These are phyloP conservation scores for Numenius arquata DNA, from an alignment of 2,113 vertebrate species.

Conservation along the genomic window DNA sequence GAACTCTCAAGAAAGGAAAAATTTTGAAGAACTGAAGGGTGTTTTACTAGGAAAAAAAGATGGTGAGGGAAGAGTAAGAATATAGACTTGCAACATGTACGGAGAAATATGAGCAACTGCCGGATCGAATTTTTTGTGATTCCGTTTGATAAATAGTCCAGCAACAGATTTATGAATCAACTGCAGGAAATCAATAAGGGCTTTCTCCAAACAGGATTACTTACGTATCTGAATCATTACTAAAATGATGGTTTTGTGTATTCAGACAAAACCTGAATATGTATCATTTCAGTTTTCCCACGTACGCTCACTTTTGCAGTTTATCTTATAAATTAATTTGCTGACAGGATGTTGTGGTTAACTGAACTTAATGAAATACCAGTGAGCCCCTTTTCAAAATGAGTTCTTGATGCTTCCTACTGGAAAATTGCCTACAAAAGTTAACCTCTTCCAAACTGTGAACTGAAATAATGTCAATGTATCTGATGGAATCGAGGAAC, in stretches of 20 bases:
- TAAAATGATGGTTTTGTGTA: background rate
- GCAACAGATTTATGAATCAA: constrained; percentile 9
- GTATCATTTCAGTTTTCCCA: background rate
- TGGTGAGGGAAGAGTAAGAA: background rate
- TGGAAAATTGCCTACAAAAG: background rate
- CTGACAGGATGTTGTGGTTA: constrained; percentile 31
- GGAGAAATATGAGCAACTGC: background rate
- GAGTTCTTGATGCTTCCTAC: background rate
- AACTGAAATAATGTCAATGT: background rate
- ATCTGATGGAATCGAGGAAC: background rate
- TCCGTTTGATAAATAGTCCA: background rate
- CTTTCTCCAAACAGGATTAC: background rate
- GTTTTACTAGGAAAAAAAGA: background rate
- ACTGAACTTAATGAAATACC: constrained; percentile 36
- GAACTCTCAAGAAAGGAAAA: background rate
- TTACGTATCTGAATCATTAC: constrained; percentile 26
- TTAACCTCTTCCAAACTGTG: background rate
- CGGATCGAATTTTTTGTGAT: background rate
- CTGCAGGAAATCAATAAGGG: constrained; percentile 17
- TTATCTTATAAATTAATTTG: constrained; percentile 42
- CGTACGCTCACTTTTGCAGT: background rate
- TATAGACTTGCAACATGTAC: background rate
- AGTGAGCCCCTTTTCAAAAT: constrained; percentile 8
- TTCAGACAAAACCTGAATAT: constrained; percentile 33
- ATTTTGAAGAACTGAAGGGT: background rate